Evolutionary conservation across 2,113 vertebrate genomes (phyloP), one percentile per base, ranked within the genome.

Genomic region (Brachyistius frenatus): DNA sequence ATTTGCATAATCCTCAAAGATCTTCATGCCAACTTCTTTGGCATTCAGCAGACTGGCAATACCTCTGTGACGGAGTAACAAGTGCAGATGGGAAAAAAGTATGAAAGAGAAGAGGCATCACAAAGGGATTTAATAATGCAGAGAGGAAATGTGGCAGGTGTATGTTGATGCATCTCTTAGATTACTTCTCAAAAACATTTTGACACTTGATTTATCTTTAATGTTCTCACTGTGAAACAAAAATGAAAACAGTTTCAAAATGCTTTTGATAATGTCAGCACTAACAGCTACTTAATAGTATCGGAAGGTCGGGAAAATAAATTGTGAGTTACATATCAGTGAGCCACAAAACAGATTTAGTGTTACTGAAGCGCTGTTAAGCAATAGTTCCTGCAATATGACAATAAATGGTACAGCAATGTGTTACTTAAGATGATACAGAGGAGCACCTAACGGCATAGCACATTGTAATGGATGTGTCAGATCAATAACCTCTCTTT

Each of bases 1-100:
- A 74, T 94, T 96, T 72, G 95, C 94, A 83, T 97, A 98, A 89
- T 99, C 98, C 92, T 99, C 97, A 93, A 98, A 97, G 86, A 98
- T 95, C 94, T 96, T 98, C 75, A 95, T 80, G 81, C 96, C 95
- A 73, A 98, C 62, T 84, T 97, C 93, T 92, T 95, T 97, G 88
- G 95, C 95, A 76, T 96, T 94, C 71, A 98, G 93, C 66, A 97
- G 92, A 81, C 87, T 94, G 92, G 95, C 94, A 81, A 98, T 93
- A 64, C 94, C 94, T 30, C 98, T 97, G 95, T 90, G 67, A 76
- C 11, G 37, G 47, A 83, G 35, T 14, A 54, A 73, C 14, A 63
- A 61, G 41, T 53, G 58, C 31, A 73, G 49, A 74, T 3, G 32
- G 54, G 36, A 78, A 52, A 57, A 54, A 62, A 37, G 4, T 13